phyloP scores from a whole-genome alignment of 1,140 invertebrate species.

The Drosophila prosaltans region DNA sequence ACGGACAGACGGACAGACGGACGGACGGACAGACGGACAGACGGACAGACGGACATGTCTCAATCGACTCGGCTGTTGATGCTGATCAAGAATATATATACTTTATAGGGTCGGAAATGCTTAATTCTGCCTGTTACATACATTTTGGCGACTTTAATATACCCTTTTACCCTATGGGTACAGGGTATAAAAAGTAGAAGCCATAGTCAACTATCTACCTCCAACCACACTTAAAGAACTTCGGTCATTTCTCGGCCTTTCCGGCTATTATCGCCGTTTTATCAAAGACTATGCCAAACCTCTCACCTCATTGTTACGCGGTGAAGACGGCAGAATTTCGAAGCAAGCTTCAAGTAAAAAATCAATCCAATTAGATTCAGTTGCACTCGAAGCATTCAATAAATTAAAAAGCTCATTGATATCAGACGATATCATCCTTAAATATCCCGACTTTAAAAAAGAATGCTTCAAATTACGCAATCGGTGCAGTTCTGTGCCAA shows the following conservation, averaged over 20 bases:
- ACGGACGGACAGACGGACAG: no score
- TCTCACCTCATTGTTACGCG: background rate
- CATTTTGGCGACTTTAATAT: no score
- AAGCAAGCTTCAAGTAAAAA: constrained; percentile 3
- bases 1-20: no score
- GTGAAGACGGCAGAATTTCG: constrained; percentile 2
- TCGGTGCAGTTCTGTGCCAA: background rate
- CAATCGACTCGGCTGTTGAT: no score
- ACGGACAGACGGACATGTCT: no score
- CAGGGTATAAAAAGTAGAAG: no score
- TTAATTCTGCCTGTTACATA: no score
- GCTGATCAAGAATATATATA: no score
- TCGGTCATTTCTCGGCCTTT: no score
- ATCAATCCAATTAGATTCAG: background rate
- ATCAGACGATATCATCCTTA: background rate
- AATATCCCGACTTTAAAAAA: constrained; percentile 6
- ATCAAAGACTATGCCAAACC: no score
- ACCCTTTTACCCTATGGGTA: no score
- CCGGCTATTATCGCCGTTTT: background rate
- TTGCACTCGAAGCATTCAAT: background rate
- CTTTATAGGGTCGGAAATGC: no score
- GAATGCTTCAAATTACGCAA: background rate
- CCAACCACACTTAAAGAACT: constrained; percentile 5
- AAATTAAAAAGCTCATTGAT: background rate
- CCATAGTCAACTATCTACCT: constrained; percentile 13